phyloP scores from a whole-genome alignment of 2,888 invertebrate species.

The Priocnemis perturbator region DNA sequence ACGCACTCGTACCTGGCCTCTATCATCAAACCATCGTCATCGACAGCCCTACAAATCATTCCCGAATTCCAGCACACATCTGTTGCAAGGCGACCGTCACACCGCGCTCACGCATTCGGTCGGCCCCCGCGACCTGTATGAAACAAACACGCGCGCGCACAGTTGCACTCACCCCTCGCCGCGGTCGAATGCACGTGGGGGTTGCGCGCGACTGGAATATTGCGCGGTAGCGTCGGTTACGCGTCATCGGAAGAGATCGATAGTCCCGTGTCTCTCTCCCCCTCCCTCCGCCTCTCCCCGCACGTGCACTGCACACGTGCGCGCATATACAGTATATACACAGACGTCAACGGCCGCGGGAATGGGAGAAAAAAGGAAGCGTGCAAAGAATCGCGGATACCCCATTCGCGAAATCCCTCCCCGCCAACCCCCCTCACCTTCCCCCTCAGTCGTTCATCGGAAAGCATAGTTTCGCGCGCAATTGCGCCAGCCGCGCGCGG shows the following conservation, averaged over 20 bases:
- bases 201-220: constrained; percentile 38
- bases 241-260: constrained; percentile 53
- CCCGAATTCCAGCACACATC: no score
- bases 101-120: no score
- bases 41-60: no score
- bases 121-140: no score
- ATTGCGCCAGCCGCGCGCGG: no score
- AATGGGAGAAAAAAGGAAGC: constrained; percentile 17
- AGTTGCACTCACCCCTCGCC: constrained; percentile 8
- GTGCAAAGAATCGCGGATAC: background rate
- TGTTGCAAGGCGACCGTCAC: no score
- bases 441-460: constrained; percentile 22
- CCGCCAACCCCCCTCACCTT: background rate
- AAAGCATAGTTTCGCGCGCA: no score
- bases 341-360: background rate
- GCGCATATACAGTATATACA: no score
- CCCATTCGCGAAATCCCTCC: background rate
- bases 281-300: background rate
- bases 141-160: background rate
- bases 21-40: no score
- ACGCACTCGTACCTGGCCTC: no score
- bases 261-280: constrained; percentile 36
- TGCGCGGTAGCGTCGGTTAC: constrained; percentile 50
- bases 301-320: no score
- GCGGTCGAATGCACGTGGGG: constrained; percentile 33